These are phyloP conservation scores for Pyrgus malvae DNA, from an alignment of 2,888 invertebrate genomes.

Conservation along the genomic window DNA sequence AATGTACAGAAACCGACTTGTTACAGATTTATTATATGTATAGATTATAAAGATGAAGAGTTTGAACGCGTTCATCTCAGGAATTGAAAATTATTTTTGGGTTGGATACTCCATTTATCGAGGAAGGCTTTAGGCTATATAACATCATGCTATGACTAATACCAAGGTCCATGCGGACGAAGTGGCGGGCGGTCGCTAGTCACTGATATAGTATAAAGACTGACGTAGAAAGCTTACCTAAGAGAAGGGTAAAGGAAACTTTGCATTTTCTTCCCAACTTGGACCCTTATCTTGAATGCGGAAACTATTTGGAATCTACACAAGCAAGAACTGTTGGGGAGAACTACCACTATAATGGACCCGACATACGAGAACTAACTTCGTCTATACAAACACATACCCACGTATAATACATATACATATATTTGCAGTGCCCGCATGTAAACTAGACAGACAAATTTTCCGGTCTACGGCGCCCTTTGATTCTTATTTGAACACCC, in stretches of 20 bases:
- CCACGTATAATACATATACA: not conserved
- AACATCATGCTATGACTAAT: too few relatives aligned
- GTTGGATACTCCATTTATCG: too few relatives aligned
- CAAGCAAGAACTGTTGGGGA: conserved; percentile 18
- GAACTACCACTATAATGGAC: conserved; percentile 24
- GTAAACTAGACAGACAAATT: conserved; percentile 68
- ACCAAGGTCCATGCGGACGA: too few relatives aligned
- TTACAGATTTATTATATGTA: too few relatives aligned
- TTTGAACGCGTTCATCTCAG: too few relatives aligned
- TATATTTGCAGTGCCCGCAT: conserved; percentile 68
- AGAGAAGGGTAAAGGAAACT: conserved; percentile 8
- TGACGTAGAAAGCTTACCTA: not conserved
- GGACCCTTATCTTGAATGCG: conserved; percentile 21
- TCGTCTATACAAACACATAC: conserved; percentile 8
- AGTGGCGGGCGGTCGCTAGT: too few relatives aligned
- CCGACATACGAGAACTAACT: conserved; percentile 19
- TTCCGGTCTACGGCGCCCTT: conserved; percentile 71
- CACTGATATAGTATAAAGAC: too few relatives aligned
- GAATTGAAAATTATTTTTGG: too few relatives aligned
- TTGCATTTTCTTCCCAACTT: conserved; percentile 11
- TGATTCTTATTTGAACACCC: conserved; percentile 60
- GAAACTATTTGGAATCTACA: conserved; percentile 18
- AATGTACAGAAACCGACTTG: too few relatives aligned
- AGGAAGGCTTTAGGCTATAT: too few relatives aligned
- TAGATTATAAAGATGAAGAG: too few relatives aligned